These are phyloP conservation scores for Aleiodes leptofemur DNA, from an alignment of 2,888 invertebrate species.

Conservation along the genomic window DNA sequence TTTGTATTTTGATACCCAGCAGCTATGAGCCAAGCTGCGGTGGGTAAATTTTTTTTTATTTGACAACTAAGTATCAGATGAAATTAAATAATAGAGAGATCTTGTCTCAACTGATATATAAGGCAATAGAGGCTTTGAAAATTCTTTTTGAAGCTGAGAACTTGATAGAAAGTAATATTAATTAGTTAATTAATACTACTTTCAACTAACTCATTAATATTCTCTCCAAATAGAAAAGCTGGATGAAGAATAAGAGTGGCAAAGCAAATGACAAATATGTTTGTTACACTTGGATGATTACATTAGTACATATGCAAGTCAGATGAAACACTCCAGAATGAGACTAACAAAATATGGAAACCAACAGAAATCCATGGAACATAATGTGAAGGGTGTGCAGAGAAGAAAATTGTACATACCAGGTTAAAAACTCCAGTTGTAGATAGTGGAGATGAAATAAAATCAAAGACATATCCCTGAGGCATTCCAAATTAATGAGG, in stretches of 20 bases:
- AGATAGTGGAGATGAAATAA: background rate
- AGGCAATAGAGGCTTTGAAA: too few species aligned
- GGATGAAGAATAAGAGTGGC: background rate
- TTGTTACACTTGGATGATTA: constrained; percentile 11
- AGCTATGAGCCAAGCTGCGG: too few species aligned
- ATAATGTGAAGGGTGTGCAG: constrained; percentile 1
- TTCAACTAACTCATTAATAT: too few species aligned
- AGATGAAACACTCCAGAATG: constrained; percentile 21
- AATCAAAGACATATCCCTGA: background rate
- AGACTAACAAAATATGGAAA: constrained; percentile 16
- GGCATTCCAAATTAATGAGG: constrained; percentile 34
- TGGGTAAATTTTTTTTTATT: too few species aligned
- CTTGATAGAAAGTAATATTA: too few species aligned
- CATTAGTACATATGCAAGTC: constrained; percentile 15
- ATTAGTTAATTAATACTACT: too few species aligned
- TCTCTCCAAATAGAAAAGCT: background rate
- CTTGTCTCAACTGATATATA: too few species aligned
- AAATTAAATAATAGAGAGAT: too few species aligned
- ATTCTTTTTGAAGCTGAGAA: too few species aligned
- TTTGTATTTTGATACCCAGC: too few species aligned
- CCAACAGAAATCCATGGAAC: background rate
- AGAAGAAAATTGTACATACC: constrained; percentile 13
- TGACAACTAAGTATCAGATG: too few species aligned
- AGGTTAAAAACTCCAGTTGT: background rate
- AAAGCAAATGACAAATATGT: background rate